These are phyloP conservation scores for Elephas maximus DNA, from an alignment of 2,113 vertebrate genomes.

Conservation along the genomic window DNA sequence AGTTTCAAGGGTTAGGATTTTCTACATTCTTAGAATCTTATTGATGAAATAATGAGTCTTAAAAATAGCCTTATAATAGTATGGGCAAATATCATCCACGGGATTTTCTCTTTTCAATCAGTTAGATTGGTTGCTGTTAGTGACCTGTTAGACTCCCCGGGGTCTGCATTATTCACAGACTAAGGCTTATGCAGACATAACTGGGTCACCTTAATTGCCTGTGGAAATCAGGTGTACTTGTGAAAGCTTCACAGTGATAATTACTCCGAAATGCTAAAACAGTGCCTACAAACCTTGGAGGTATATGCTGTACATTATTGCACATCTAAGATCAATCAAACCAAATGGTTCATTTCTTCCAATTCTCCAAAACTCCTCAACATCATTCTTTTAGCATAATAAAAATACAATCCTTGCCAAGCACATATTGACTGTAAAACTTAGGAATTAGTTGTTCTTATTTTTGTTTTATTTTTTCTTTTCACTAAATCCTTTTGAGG, in stretches of 20 bases:
- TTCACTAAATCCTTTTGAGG: conserved; percentile 9
- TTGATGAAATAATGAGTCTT: conserved; percentile 62
- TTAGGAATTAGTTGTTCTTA: background rate
- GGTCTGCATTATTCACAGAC: conserved; percentile 78
- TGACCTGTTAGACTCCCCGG: conserved; percentile 77
- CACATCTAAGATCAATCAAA: conserved; percentile 33
- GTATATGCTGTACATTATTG: background rate
- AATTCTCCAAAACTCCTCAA: background rate
- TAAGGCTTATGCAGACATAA: conserved; percentile 80
- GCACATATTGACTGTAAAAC: background rate
- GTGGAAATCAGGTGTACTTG: conserved; percentile 75
- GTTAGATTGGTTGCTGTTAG: conserved; percentile 77
- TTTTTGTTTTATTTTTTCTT: background rate
- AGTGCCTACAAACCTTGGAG: conserved; percentile 41
- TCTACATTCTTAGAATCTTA: conserved; percentile 17
- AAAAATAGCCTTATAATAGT: conserved; percentile 42
- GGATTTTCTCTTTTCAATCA: conserved; percentile 61
- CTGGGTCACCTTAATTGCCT: conserved; percentile 85
- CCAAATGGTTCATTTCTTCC: background rate
- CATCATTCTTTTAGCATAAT: background rate
- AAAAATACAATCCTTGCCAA: background rate
- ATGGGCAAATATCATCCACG: conserved; percentile 7
- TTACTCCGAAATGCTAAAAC: conserved; percentile 77
- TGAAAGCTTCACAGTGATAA: conserved; percentile 78
- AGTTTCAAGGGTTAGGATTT: conserved; percentile 36